These are phyloP conservation scores for Narcine bancroftii DNA, from an alignment of 2,113 vertebrate species.

Conservation along the genomic window DNA sequence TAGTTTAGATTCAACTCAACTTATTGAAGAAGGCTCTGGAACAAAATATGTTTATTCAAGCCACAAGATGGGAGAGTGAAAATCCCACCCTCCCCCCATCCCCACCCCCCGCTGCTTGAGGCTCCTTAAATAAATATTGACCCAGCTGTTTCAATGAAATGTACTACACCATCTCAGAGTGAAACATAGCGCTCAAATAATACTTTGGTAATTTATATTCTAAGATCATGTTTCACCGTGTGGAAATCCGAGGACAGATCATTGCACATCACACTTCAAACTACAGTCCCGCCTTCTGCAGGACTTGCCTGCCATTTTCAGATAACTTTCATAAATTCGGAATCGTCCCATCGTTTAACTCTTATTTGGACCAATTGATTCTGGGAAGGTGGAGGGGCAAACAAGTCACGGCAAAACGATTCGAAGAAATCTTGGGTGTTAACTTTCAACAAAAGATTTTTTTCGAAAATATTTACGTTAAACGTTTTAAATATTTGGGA, in stretches of 20 bases:
- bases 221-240: neutral
- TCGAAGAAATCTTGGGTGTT: neutral
- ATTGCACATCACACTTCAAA: neutral
- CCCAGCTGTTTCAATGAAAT: neutral
- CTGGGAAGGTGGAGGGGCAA: neutral
- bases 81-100: no score
- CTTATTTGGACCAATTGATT: neutral
- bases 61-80: no score
- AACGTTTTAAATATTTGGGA: neutral
- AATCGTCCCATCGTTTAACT: neutral
- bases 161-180: neutral
- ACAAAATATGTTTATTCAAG: neutral
- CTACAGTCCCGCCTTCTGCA: neutral
- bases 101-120: no score
- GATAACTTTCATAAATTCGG: conserved; percentile 16
- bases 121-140: neutral
- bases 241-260: neutral
- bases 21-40: neutral
- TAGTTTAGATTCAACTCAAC: neutral
- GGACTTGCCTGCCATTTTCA: neutral
- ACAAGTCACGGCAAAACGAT: neutral
- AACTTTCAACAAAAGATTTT: neutral
- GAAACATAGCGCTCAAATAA: neutral
- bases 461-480: neutral
- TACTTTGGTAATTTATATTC: neutral